These are phyloP conservation scores for Strigamia crassipes DNA, from an alignment of 2,888 invertebrate species.

Conservation along the genomic window DNA sequence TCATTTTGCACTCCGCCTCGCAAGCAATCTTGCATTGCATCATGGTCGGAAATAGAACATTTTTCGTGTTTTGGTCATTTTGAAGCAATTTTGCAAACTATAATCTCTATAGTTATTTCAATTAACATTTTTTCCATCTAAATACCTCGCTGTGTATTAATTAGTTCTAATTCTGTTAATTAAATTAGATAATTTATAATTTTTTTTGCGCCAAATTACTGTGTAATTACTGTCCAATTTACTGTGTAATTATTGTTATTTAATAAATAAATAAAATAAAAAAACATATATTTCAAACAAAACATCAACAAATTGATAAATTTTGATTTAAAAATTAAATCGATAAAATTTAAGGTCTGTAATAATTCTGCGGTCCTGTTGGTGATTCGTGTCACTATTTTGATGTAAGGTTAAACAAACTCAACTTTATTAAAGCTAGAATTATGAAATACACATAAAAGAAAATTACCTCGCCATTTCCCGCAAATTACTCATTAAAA, in stretches of 20 bases:
- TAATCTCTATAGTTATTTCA: background rate
- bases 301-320: background rate
- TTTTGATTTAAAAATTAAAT: background rate
- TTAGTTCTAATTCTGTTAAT: slow-evolving; percentile 15
- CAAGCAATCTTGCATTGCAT: slow-evolving; percentile 16
- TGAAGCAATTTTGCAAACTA: slow-evolving; percentile 12
- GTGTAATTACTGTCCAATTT: background rate
- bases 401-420: slow-evolving; percentile 15
- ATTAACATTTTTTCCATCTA: background rate
- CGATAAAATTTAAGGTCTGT: background rate
- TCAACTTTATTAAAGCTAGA: slow-evolving; percentile 25
- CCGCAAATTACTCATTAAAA: background rate
- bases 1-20: slow-evolving; percentile 28
- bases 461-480: background rate
- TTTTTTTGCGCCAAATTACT: background rate
- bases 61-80: slow-evolving; percentile 3
- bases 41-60: slow-evolving; percentile 12
- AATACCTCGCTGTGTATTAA: background rate
- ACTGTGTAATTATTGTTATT: background rate
- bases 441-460: slow-evolving; percentile 11
- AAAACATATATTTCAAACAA: background rate
- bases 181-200: background rate
- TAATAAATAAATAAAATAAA: background rate
- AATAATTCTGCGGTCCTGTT: background rate
- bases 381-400: slow-evolving; percentile 15